phyloP scores from a whole-genome alignment of 1,140 invertebrate genomes.

The Mercenaria mercenaria region DNA sequence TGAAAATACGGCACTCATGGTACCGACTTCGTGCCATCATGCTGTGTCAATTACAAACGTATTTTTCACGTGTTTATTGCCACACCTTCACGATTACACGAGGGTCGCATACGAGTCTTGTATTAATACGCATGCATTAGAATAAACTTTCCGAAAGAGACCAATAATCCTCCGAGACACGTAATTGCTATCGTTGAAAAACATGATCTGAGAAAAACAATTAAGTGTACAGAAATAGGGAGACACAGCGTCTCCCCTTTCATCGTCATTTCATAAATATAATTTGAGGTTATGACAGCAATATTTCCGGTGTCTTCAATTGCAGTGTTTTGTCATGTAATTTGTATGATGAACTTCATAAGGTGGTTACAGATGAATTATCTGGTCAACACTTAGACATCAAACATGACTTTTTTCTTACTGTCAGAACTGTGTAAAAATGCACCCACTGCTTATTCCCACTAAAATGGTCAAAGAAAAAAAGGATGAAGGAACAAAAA shows the following conservation, averaged over 20 bases:
- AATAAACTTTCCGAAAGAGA: slow-evolving; percentile 54
- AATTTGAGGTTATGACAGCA: slow-evolving; percentile 66
- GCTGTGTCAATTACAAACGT: slow-evolving; percentile 63
- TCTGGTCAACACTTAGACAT: not conserved
- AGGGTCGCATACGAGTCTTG: slow-evolving; percentile 58
- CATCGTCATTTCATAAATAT: slow-evolving; percentile 64
- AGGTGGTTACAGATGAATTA: not conserved
- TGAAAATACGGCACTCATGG: slow-evolving; percentile 38
- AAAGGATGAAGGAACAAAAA: too few relatives aligned
- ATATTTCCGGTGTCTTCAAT: slow-evolving; percentile 40
- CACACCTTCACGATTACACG: slow-evolving; percentile 50
- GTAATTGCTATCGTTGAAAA: slow-evolving; percentile 45
- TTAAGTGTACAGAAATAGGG: slow-evolving; percentile 55
- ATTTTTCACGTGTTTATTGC: slow-evolving; percentile 57
- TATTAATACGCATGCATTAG: slow-evolving; percentile 62
- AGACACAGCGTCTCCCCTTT: slow-evolving; percentile 46
- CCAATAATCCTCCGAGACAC: slow-evolving; percentile 33
- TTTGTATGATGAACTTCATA: not conserved
- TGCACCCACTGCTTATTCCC: too few relatives aligned
- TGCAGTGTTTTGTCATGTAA: slow-evolving; percentile 30
- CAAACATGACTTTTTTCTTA: too few relatives aligned
- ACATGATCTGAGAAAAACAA: slow-evolving; percentile 68
- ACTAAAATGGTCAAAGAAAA: too few relatives aligned
- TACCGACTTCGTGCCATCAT: slow-evolving; percentile 40
- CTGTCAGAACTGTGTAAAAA: too few relatives aligned